phyloP scores from a whole-genome alignment of 1,140 invertebrate genomes.

The Pogonomyrmex barbatus region DNA sequence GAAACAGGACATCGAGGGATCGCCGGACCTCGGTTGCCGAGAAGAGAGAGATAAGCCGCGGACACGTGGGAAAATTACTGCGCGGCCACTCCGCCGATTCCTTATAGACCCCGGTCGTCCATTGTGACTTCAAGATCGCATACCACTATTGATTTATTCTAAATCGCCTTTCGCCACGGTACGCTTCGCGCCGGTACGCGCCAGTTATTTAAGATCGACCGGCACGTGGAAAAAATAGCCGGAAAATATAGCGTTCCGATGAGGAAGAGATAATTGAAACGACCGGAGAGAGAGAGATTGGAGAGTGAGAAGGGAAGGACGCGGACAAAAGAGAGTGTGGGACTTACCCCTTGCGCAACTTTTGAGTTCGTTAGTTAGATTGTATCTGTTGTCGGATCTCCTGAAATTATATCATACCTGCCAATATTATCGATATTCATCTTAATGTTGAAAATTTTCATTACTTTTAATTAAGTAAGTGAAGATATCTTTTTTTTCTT shows the following conservation, averaged over 20 bases:
- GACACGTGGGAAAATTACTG: slow-evolving; percentile 76
- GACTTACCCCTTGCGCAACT: slow-evolving; percentile 5
- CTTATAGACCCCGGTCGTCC: slow-evolving; percentile 64
- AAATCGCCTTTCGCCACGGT: slow-evolving; percentile 48
- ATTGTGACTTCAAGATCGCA: slow-evolving; percentile 74
- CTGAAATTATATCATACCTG: background rate
- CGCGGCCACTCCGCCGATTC: slow-evolving; percentile 61
- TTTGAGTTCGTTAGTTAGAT: slow-evolving; percentile 40
- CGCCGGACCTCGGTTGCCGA: slow-evolving; percentile 28
- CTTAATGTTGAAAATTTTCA: background rate
- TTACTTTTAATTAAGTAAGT: background rate
- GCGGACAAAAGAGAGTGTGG: background rate
- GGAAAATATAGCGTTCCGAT: slow-evolving; percentile 44
- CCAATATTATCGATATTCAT: background rate
- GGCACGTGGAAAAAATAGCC: slow-evolving; percentile 36
- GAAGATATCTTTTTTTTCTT: background rate
- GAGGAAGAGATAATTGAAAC: slow-evolving; percentile 26
- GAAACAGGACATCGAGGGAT: slow-evolving; percentile 52
- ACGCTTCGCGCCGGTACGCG: slow-evolving; percentile 50
- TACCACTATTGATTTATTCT: slow-evolving; percentile 76
- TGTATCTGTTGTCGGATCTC: slow-evolving; percentile 39
- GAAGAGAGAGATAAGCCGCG: slow-evolving; percentile 65
- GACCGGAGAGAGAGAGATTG: background rate
- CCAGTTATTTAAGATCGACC: slow-evolving; percentile 37
- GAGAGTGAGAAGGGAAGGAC: background rate